Evolutionary conservation across 2,888 invertebrate species (phyloP).

Genomic region (Pristionchus fissidentatus): DNA sequence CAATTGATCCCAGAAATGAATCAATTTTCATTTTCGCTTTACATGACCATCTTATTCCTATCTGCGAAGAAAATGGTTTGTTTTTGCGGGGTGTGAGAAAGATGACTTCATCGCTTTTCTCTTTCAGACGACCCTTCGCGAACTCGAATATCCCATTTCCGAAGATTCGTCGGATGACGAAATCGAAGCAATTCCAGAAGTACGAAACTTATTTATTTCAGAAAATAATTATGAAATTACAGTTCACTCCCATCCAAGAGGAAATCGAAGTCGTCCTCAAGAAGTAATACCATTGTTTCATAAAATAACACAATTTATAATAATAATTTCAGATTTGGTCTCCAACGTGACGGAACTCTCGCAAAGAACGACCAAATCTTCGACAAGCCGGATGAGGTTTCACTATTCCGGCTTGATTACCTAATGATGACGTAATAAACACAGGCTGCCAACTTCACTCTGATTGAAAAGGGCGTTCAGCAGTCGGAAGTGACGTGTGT

Average conservation of each 20-base stretch:
- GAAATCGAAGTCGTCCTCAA: conserved; percentile 20
- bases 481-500: conserved; percentile 17
- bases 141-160: not conserved
- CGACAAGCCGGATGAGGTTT: conserved; percentile 9
- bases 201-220: not conserved
- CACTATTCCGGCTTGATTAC: not conserved
- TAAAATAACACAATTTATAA: not conserved
- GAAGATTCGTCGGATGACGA: conserved; percentile 24
- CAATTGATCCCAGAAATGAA: too few species aligned
- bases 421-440: not conserved
- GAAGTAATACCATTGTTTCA: not conserved
- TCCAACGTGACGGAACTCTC: conserved; percentile 19
- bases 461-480: not conserved
- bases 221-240: not conserved
- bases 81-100: not conserved
- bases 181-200: not conserved
- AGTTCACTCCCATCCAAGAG: conserved; percentile 16
- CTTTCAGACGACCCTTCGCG: not conserved
- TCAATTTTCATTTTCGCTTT: too few species aligned
- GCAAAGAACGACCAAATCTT: conserved; percentile 32
- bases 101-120: not conserved
- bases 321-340: conserved; percentile 7
- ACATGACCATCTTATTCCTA: not conserved
- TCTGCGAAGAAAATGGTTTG: not conserved
- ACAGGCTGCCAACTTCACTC: conserved; percentile 4